Conservation (phyloP, 1,140 invertebrate species). For the Pomacea maculata region DNA sequence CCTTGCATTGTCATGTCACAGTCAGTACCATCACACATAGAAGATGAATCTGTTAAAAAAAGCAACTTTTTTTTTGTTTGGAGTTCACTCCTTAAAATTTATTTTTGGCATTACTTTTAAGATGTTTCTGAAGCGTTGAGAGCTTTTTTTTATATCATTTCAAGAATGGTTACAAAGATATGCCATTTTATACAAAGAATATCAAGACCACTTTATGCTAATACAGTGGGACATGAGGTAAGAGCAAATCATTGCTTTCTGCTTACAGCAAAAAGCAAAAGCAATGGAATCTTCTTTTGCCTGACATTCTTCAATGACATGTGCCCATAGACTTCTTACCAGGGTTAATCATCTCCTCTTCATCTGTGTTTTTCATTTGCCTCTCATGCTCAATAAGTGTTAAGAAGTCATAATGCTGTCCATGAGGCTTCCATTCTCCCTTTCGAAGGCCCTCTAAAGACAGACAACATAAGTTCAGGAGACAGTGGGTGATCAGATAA, state of each 20-base stretch:
- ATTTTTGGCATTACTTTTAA: neutral
- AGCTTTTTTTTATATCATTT: neutral
- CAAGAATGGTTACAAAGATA: neutral
- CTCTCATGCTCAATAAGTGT: slow-evolving; percentile 23
- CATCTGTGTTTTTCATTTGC: neutral
- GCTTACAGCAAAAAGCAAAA: too few relatives aligned
- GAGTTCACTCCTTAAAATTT: too few relatives aligned
- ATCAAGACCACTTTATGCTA: neutral
- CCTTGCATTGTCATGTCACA: neutral
- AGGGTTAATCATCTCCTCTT: neutral
- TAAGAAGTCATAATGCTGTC: slow-evolving; percentile 28
- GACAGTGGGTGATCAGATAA: too few relatives aligned
- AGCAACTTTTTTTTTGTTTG: too few relatives aligned
- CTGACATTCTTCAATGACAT: too few relatives aligned
- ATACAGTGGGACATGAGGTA: neutral
- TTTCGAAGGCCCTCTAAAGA: slow-evolving; percentile 20
- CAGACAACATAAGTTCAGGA: neutral
- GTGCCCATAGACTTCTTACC: too few relatives aligned
- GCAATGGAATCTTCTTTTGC: too few relatives aligned
- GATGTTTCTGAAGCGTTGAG: neutral
- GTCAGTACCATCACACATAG: neutral
- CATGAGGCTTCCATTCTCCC: slow-evolving; percentile 22
- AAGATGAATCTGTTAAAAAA: too few relatives aligned
- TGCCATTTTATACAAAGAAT: neutral
- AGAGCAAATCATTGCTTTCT: too few relatives aligned